These are phyloP conservation scores for Microdon myrmicae DNA, from an alignment of 2,888 invertebrate species.

Conservation along the genomic window DNA sequence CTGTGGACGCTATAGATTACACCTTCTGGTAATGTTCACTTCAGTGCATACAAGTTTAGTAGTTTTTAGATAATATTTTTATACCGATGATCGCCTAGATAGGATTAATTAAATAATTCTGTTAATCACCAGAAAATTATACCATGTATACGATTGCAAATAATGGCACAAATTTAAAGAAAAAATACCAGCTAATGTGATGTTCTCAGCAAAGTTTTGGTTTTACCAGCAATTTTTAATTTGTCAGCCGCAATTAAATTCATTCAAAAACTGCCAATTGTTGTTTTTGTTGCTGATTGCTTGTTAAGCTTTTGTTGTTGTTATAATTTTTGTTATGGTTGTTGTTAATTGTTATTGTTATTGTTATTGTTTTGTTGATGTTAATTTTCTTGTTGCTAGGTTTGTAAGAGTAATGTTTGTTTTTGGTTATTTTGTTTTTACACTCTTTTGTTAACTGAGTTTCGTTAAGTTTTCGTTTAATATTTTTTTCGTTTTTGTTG, in stretches of 20 bases:
- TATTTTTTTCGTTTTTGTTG: slow-evolving; percentile 37
- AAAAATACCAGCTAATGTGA: slow-evolving; percentile 25
- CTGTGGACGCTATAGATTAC: too few relatives aligned
- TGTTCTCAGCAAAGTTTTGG: slow-evolving; percentile 53
- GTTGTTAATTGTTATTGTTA: slow-evolving; percentile 15
- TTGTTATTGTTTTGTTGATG: slow-evolving; percentile 22
- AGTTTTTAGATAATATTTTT: too few relatives aligned
- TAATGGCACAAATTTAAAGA: slow-evolving; percentile 37
- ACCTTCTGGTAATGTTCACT: too few relatives aligned
- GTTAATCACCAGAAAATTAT: too few relatives aligned
- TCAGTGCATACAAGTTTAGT: too few relatives aligned
- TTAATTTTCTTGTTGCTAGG: slow-evolving; percentile 44
- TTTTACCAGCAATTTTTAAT: too few relatives aligned
- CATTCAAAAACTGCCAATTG: background rate
- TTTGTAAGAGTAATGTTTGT: slow-evolving; percentile 40
- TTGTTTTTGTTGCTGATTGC: background rate
- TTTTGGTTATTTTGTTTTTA: slow-evolving; percentile 45
- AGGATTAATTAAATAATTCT: too few relatives aligned
- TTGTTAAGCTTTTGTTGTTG: slow-evolving; percentile 22
- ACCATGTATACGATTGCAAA: too few relatives aligned
- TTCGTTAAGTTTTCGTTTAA: slow-evolving; percentile 49
- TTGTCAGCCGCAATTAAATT: background rate
- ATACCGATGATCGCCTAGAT: too few relatives aligned
- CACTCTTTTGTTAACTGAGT: slow-evolving; percentile 50
- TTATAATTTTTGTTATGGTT: slow-evolving; percentile 18